Conservation (phyloP, 2,888 invertebrate genomes). For the Tricholauxania praeusta region DNA sequence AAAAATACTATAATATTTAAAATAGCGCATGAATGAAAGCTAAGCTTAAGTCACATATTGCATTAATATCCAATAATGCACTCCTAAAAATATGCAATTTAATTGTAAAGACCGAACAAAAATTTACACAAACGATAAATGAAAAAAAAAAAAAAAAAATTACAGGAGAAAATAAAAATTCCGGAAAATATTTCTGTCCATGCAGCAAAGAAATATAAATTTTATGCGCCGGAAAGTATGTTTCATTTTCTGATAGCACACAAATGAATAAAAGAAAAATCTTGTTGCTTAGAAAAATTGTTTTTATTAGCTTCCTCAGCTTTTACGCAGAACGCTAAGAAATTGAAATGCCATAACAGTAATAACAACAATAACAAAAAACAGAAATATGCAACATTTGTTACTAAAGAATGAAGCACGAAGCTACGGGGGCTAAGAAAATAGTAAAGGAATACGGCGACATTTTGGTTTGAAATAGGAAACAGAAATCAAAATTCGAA, state of each 20-base stretch:
- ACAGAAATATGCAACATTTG: background rate
- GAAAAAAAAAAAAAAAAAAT: background rate
- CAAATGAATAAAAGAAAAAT: background rate
- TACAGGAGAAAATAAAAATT: conserved; percentile 1
- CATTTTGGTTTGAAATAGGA: conserved; percentile 19
- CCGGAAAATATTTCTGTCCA: conserved; percentile 9
- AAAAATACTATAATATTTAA: background rate
- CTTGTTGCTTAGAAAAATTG: background rate
- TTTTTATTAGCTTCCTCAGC: conserved; percentile 31
- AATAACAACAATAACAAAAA: conserved; percentile 22
- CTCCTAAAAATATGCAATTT: conserved; percentile 40
- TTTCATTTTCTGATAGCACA: conserved; percentile 19
- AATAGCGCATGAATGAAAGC: conserved; percentile 6
- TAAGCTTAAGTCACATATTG: conserved; percentile 10
- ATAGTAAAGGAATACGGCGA: background rate
- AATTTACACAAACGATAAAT: conserved; percentile 10
- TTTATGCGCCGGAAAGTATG: conserved; percentile 34
- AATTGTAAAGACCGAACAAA: conserved; percentile 11
- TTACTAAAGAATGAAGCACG: no score
- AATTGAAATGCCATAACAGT: background rate
- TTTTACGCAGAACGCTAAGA: background rate
- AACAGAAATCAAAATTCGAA: conserved; percentile 32
- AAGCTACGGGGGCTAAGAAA: no score
- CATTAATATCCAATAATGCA: conserved; percentile 29
- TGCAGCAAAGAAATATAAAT: conserved; percentile 25